phyloP scores from a whole-genome alignment of 2,113 vertebrate species.

The Xyliphius kryptos region DNA sequence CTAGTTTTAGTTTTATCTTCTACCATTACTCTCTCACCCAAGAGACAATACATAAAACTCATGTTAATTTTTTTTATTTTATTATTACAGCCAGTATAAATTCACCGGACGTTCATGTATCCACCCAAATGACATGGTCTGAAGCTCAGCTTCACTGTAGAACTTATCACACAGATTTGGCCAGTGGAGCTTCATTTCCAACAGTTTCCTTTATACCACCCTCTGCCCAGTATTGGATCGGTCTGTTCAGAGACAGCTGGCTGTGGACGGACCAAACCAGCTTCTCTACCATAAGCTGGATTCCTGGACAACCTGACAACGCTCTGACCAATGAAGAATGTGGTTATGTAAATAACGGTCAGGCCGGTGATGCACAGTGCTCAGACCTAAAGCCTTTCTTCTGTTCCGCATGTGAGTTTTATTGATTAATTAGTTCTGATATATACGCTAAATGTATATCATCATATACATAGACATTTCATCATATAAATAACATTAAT shows the following conservation, averaged over 20 bases:
- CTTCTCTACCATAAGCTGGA: neutral
- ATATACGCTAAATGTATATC: too few relatives aligned
- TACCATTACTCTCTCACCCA: too few relatives aligned
- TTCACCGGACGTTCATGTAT: neutral
- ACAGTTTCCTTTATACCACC: too few relatives aligned
- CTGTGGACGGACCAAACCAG: too few relatives aligned
- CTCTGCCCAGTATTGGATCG: neutral
- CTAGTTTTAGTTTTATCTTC: too few relatives aligned
- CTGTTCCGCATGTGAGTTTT: too few relatives aligned
- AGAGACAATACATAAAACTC: too few relatives aligned
- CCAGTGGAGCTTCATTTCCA: neutral
- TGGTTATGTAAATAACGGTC: neutral
- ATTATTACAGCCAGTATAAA: slow-evolving; percentile 10
- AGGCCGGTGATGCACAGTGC: neutral
- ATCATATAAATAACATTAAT: too few relatives aligned
- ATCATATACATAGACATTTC: too few relatives aligned
- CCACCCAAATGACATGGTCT: neutral
- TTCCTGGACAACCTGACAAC: neutral
- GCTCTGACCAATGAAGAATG: neutral
- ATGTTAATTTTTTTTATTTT: neutral
- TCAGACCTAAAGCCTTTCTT: neutral
- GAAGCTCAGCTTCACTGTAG: slow-evolving; percentile 8
- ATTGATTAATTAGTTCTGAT: too few relatives aligned
- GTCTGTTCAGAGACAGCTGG: too few relatives aligned
- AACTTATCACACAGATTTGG: slow-evolving; percentile 13